phyloP scores from a whole-genome alignment of 92 coral and sea anemone genomes.

The Epizoanthus scotinus region DNA sequence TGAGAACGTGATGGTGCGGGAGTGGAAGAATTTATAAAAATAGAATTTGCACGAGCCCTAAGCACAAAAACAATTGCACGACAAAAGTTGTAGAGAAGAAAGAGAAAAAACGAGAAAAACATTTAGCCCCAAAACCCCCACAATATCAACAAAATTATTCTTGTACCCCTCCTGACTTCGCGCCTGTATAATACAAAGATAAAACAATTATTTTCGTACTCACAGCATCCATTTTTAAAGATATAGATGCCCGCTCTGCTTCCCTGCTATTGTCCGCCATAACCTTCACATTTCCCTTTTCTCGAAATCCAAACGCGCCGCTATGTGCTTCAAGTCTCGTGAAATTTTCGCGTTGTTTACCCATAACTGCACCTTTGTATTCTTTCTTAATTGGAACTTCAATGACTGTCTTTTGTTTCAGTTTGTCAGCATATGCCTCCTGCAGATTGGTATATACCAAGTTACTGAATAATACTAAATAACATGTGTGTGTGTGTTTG shows the following conservation, averaged over 20 bases:
- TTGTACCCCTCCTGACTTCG: no score
- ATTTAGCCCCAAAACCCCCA: no score
- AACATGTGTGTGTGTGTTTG: neutral
- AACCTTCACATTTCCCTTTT: neutral
- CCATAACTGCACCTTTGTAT: slow-evolving; percentile 1
- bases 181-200: no score
- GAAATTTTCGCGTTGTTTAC: neutral
- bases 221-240: neutral
- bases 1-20: no score
- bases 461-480: neutral
- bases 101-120: no score
- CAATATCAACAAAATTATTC: no score
- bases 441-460: neutral
- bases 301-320: neutral
- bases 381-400: neutral
- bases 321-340: neutral
- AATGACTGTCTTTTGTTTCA: neutral
- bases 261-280: neutral
- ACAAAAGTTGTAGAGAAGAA: no score
- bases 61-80: no score
- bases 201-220: neutral
- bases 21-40: no score
- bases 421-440: neutral
- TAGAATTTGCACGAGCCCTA: no score
- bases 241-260: neutral